Evolutionary conservation across 2,888 invertebrate species (phyloP), one percentile per base, ranked within the genome.

Genomic region (Drosophila silvestris): DNA sequence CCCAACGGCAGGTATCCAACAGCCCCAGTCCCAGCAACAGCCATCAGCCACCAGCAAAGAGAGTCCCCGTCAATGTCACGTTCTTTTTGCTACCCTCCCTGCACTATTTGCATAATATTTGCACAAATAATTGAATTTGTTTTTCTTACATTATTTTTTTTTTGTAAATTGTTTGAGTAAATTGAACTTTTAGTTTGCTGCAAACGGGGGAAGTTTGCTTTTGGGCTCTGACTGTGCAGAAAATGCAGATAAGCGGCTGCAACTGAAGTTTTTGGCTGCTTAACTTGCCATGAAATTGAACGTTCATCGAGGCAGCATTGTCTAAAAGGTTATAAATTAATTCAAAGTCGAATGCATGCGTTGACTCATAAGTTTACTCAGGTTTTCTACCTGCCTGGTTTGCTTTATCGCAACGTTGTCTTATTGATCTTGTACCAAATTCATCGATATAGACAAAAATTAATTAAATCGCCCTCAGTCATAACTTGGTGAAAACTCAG

Each of bases 71-170:
- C 74, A 73, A 73, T 81, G 91, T 89, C 87, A 89, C 85, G 83
- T 86, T 67, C 67, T 68, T 70, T 47, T 50, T 53, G 65, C 39
- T 63, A 37, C 57, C 72, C 44, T 66, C 52, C 66, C 69, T 52
- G 50, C 72, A 65, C 70, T 87, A 90, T 91, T 91, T 91, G 91
- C 91, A 91, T 91, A 88, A 91, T 92, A 92, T 92, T 92, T 92
- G 91, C 91, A 85, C 89, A 85, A 90, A 87, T 92, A 91, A 92
- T 92, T 91, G 92, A 92, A 92, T 92, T 90, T 84, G 73, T 78
- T 74, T 80, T 74, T 74, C 60, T 37, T 37, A 50, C 57, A 19
- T 14, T 32, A 22, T 47, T 30, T 37, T 54, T 16, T 10, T 22
- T 16, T 56, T 64, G 74, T 66, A 80, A 83, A 73, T 74, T 85